Evolutionary conservation across 2,797 vertebrate genomes (phyloP).

Genomic region (Cynopterus sphinx): DNA sequence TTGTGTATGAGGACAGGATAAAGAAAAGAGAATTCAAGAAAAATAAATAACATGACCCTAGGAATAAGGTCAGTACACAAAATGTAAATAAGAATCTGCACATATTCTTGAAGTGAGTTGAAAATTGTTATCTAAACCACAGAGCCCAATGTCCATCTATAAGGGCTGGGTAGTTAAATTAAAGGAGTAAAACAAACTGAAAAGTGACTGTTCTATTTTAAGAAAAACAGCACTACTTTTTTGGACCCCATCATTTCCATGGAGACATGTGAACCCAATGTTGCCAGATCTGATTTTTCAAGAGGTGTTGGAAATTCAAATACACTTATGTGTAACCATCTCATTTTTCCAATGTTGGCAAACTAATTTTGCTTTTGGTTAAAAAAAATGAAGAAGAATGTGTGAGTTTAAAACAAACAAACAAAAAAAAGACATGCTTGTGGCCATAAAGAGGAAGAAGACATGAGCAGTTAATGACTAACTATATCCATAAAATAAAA

Average conservation of each 20-base stretch:
- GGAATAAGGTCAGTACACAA: background rate
- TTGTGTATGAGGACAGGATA: background rate
- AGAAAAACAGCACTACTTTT: background rate
- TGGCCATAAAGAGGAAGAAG: conserved; percentile 74
- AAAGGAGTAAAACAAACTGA: background rate
- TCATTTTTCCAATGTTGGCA: conserved; percentile 5
- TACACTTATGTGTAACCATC: background rate
- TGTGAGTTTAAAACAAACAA: conserved; percentile 17
- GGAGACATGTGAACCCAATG: background rate
- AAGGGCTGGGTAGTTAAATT: background rate
- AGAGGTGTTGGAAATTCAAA: conserved; percentile 34
- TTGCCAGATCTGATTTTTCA: conserved; percentile 32
- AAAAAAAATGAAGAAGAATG: background rate
- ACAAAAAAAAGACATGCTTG: conserved; percentile 20
- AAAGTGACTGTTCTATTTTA: background rate
- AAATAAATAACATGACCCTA: background rate
- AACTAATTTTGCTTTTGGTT: conserved; percentile 45
- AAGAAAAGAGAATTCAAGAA: background rate
- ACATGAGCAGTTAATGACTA: conserved; percentile 69
- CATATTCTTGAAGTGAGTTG: background rate
- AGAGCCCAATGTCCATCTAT: background rate
- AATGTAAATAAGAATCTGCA: background rate
- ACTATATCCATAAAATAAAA: conserved; percentile 62
- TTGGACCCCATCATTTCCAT: background rate
- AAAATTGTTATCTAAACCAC: background rate